Evolutionary conservation across 2,113 vertebrate genomes (phyloP).

Genomic region (Phylloscopus trochiloides): DNA sequence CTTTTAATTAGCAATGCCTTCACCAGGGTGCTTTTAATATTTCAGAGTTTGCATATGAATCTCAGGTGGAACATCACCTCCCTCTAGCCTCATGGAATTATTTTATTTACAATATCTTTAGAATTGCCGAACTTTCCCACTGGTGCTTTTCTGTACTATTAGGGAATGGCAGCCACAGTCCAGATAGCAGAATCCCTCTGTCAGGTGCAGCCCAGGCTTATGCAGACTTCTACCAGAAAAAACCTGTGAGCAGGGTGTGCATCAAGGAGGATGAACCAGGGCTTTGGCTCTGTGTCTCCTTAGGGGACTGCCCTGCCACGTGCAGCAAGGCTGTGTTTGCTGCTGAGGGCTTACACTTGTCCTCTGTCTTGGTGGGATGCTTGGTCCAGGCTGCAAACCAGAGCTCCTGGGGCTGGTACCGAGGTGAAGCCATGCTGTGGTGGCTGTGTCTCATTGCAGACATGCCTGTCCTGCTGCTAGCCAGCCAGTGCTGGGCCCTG

Average conservation of each 20-base stretch:
- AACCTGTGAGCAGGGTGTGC: not conserved
- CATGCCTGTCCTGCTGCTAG: not conserved
- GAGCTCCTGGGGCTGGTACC: not conserved
- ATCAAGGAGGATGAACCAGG: not conserved
- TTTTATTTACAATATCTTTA: not conserved
- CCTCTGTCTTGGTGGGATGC: not conserved
- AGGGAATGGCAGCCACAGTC: not conserved
- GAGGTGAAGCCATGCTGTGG: not conserved
- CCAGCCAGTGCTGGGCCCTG: not conserved
- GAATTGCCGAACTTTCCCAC: not conserved
- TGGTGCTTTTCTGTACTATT: not conserved
- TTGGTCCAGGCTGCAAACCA: not conserved
- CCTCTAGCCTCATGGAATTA: not conserved
- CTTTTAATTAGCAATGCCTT: not conserved
- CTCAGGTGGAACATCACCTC: constrained; percentile 11
- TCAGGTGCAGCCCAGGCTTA: not conserved
- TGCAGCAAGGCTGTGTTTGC: not conserved
- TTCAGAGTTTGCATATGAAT: constrained; percentile 37
- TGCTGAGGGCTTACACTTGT: not conserved
- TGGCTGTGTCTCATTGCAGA: not conserved
- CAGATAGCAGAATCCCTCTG: not conserved
- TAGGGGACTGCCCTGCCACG: fast-evolving
- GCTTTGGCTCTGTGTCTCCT: not conserved
- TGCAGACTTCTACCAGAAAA: not conserved
- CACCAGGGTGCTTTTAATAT: constrained; percentile 35